phyloP scores from a whole-genome alignment of 2,797 vertebrate genomes.

The Oceanodroma leucorhoa region DNA sequence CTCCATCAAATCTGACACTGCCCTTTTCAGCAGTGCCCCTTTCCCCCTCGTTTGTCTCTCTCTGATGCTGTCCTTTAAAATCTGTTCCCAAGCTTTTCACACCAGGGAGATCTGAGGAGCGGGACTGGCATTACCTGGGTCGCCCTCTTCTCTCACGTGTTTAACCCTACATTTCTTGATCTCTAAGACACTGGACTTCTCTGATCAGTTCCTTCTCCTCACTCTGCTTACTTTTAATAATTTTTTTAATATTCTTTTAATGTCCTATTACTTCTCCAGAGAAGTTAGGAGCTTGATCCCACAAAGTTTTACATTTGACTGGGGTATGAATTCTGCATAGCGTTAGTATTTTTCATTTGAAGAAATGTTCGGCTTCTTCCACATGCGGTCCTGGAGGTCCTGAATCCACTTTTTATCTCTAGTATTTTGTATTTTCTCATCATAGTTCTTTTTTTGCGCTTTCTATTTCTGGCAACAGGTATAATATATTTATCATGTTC shows the following conservation, averaged over 20 bases:
- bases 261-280: not conserved
- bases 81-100: not conserved
- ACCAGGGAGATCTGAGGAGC: not conserved
- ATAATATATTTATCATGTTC: not conserved
- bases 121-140: not conserved
- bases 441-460: not conserved
- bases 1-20: not conserved
- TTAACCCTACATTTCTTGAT: not conserved
- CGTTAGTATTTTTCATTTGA: not conserved
- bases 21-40: not conserved
- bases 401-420: not conserved
- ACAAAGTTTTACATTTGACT: not conserved
- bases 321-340: not conserved
- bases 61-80: not conserved
- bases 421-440: not conserved
- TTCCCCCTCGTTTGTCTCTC: not conserved
- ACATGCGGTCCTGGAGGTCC: rapidly evolving
- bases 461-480: not conserved
- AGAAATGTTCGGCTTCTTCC: not conserved
- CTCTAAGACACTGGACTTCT: not conserved
- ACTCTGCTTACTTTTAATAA: not conserved
- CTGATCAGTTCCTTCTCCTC: not conserved
- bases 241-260: not conserved
- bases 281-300: not conserved
- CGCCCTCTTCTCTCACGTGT: not conserved